These are phyloP conservation scores for Ammodramus savannarum DNA, from an alignment of 2,113 vertebrate genomes.

Conservation along the genomic window DNA sequence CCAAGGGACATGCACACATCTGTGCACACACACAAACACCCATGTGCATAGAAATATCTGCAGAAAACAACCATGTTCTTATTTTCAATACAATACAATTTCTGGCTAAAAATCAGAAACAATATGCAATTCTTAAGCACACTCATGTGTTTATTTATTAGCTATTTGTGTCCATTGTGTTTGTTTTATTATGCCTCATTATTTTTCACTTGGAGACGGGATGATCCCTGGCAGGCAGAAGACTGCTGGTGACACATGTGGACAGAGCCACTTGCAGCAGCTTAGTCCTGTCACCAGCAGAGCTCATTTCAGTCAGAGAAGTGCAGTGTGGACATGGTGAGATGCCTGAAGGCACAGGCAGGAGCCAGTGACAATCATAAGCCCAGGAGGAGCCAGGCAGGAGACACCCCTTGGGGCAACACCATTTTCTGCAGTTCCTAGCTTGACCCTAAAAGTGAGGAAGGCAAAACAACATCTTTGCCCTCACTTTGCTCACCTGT, in stretches of 20 bases:
- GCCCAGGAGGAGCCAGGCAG: not conserved
- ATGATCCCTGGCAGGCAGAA: not conserved
- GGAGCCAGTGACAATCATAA: not conserved
- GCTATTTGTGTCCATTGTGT: not conserved
- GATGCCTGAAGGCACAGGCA: not conserved
- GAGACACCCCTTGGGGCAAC: not conserved
- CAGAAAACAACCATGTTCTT: not conserved
- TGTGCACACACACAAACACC: not conserved
- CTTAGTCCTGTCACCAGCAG: not conserved
- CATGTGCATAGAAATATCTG: not conserved
- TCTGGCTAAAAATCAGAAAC: not conserved
- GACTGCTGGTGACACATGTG: not conserved
- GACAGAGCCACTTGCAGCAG: not conserved
- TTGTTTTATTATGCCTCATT: not conserved
- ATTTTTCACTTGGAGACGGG: not conserved
- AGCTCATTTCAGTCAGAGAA: not conserved
- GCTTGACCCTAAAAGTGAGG: not conserved
- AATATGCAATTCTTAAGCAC: not conserved
- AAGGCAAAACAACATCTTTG: not conserved
- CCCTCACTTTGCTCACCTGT: not conserved
- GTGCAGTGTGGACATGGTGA: not conserved
- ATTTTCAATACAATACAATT: not conserved
- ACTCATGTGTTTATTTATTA: not conserved
- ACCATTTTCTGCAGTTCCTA: not conserved
- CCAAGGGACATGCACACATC: fast-evolving